Percentiles rank a stretch among this genome's conserved stretches.
phyloP scores from a whole-genome alignment of 2,888 invertebrate species.

The Omphaloscelis lunosa region DNA sequence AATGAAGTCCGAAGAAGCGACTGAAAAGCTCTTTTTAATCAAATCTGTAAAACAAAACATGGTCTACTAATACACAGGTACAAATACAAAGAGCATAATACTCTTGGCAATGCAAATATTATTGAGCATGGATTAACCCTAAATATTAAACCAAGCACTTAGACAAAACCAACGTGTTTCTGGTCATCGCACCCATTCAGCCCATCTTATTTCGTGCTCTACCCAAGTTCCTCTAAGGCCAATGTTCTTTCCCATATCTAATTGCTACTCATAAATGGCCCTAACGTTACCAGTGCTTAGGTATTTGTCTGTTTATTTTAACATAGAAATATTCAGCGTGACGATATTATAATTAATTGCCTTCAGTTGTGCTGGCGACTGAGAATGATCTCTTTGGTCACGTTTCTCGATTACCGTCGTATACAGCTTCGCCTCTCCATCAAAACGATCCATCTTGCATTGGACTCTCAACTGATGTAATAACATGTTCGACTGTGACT shows the following conservation, averaged over 20 bases:
- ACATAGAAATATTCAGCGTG: constrained; percentile 50
- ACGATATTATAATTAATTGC: constrained; percentile 56
- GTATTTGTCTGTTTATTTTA: neutral
- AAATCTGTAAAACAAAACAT: neutral
- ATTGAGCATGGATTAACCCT: too few relatives aligned
- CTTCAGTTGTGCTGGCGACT: constrained; percentile 19
- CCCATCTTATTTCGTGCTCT: neutral
- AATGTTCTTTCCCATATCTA: neutral
- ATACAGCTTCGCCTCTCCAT: neutral
- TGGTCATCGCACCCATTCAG: neutral
- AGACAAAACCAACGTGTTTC: neutral
- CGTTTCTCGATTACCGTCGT: constrained; percentile 47
- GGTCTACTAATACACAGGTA: neutral
- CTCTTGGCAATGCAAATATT: neutral
- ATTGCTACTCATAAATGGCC: neutral
- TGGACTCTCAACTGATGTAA: constrained; percentile 10
- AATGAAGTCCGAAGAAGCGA: neutral
- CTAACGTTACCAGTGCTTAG: neutral
- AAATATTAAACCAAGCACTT: neutral
- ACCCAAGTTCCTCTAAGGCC: too few relatives aligned
- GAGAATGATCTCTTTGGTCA: constrained; percentile 44
- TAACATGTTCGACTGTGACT: constrained; percentile 36
- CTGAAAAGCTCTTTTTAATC: neutral
- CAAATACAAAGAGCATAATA: neutral
- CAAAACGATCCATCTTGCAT: constrained; percentile 24